Evolutionary conservation across 2,888 invertebrate species (phyloP).

Genomic region (Spisula solida): DNA sequence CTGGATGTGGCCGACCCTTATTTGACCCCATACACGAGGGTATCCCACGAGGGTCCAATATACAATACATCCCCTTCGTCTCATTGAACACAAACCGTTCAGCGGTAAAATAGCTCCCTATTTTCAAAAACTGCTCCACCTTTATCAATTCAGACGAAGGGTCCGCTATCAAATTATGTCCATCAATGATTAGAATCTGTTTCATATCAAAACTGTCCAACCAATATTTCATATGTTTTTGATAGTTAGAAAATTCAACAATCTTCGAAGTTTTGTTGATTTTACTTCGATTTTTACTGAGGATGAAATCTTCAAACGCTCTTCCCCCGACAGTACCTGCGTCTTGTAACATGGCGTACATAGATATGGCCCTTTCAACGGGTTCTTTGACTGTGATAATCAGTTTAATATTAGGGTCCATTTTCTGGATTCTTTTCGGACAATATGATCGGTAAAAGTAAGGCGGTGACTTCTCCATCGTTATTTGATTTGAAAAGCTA

Average conservation of each 20-base stretch:
- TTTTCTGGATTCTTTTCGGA: conserved; percentile 20
- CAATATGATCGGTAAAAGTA: conserved; percentile 15
- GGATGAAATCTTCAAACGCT: conserved; percentile 16
- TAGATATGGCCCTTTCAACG: conserved; percentile 24
- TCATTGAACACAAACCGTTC: conserved; percentile 16
- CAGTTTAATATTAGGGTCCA: conserved; percentile 6
- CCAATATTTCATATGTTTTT: conserved; percentile 28
- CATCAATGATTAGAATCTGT: conserved; percentile 24
- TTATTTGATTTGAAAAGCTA: conserved; percentile 33
- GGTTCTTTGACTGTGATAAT: conserved; percentile 35
- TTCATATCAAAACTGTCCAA: conserved; percentile 6
- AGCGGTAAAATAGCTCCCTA: background rate
- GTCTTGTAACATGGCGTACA: conserved; percentile 24
- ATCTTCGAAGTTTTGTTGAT: background rate
- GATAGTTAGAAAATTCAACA: conserved; percentile 21
- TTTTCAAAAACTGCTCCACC: conserved; percentile 25
- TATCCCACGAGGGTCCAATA: background rate
- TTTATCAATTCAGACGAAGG: conserved; percentile 4
- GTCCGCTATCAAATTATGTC: background rate
- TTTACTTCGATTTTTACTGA: background rate
- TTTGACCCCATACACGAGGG: background rate
- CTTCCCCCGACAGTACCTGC: background rate
- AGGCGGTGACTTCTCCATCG: conserved; percentile 36
- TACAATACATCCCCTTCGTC: conserved; percentile 26
- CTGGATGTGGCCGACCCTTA: conserved; percentile 23